Base-by-base conservation (phyloP, 1,140 invertebrate species). In the Batillaria attramentaria region DNA sequence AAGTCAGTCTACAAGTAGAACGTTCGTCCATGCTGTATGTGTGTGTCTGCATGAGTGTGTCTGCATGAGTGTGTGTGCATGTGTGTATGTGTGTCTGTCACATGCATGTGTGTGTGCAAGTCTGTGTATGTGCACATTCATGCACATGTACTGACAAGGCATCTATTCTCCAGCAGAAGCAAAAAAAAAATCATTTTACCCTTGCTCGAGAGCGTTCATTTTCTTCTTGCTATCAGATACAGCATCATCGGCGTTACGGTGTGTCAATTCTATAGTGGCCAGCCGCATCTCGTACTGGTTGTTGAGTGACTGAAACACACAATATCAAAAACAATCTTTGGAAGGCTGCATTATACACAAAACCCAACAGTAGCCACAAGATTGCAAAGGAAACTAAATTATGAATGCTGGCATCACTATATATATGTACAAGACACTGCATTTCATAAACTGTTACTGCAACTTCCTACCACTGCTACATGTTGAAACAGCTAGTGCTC, bases 241-340 rank as follows among this genome's bases (percentile, higher is more conserved):
- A 13, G 57, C 73, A 1, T 75, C 50, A 13, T 42, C 33, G 3
- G 60, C 42, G 39, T 20, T 65, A 18, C 31, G 33, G 18, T 62
- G 42, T 13, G 73, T 20, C 37, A 39, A 28, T 54, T 75, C 54
- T 57, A 75, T 5, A 24, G 33, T 31, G 4, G 73, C 57, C 13
- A 75, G 10, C 31, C 73, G 54, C 57, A 75, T 62, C 54, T 75
- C 73, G 18, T 75, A 75, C 73, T 75, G 73, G 73, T 31, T 65
- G 73, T 75, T 75, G 31, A 75, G 28, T 18, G 62, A 42, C 73
- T 75, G 37, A 33, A 62, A 75, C 43, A 2, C 16, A 66, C 10
- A 66, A 33, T 0, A 16, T 35, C 33, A 66, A 16, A 66, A 33
- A 66, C 10, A 16, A 35, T 0, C n/a, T 35, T 28, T 35, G 13